Percentiles rank a stretch among this genome's conserved stretches.
Conservation (phyloP, 2,113 vertebrate genomes). For the Amphiprion ocellaris region DNA sequence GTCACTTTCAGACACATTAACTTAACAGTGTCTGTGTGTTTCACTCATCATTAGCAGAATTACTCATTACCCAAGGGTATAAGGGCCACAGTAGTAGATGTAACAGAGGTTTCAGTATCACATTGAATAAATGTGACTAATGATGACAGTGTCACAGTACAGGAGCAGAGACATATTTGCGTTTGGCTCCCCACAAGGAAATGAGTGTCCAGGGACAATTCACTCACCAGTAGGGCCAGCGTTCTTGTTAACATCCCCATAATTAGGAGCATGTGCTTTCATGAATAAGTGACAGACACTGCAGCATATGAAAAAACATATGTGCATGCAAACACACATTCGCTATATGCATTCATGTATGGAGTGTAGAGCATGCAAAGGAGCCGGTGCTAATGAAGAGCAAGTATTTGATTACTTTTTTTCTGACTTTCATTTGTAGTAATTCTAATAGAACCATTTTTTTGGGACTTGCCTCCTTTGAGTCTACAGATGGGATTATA, state of each 20-base stretch:
- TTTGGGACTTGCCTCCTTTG: too few species aligned
- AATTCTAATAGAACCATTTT: not conserved
- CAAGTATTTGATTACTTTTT: not conserved
- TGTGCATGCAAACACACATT: constrained; percentile 11
- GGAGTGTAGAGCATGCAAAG: not conserved
- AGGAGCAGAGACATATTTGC: constrained; percentile 52
- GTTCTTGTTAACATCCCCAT: constrained; percentile 55
- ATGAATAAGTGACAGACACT: constrained; percentile 23
- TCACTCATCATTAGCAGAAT: constrained; percentile 75
- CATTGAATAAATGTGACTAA: constrained; percentile 71
- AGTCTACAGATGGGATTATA: not conserved
- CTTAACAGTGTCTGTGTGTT: constrained; percentile 43
- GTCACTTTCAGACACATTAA: constrained; percentile 56
- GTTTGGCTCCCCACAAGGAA: constrained; percentile 45
- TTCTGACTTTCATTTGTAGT: constrained; percentile 8
- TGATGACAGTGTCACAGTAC: constrained; percentile 64
- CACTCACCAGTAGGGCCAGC: constrained; percentile 47
- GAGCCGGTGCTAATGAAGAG: not conserved
- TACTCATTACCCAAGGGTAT: constrained; percentile 69
- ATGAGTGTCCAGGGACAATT: constrained; percentile 54
- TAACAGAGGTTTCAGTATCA: constrained; percentile 65
- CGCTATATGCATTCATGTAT: constrained; percentile 3
- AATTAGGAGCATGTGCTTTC: constrained; percentile 57
- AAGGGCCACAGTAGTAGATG: constrained; percentile 45
- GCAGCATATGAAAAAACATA: constrained; percentile 3